Base-by-base conservation (phyloP, 2,113 vertebrate species). In the Pycnonotus jocosus region DNA sequence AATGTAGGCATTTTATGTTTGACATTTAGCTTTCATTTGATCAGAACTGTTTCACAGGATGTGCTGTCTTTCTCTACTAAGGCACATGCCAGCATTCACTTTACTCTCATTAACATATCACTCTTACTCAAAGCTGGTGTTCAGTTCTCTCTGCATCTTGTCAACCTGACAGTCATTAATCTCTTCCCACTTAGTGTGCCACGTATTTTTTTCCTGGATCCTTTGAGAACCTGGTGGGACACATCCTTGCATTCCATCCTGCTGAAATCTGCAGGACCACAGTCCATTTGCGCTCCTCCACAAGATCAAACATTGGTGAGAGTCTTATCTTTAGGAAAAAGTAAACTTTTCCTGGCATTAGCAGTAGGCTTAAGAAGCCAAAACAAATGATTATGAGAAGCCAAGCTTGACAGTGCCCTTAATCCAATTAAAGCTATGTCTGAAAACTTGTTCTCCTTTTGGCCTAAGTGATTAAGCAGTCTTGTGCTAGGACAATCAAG, bases 371-470 rank as follows among this genome's bases (percentile, higher is more conserved):
- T 78, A 68, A 27, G 68, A 91, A 88, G 69, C 79, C 40, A 62
- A 81, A 14, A n/a, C 7, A 53, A 53, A 45, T 2, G 23, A 27
- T 71, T 92, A 56, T 37, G n/a, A 56, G 60, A 92, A 69, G n/a
- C 22, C 51, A 83, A 64, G 35, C 19, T 56, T 83, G 74, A 54
- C 62, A 64, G 9, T 54, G 19, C 24, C 64, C 38, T 69, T 80
- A 87, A 76, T 82, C 66, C 58, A 80, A 70, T 83, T 94, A 65
- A 82, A 85, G 11, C 21, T 66, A 3, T 50, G 18, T 56, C 42
- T 86, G 56, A 94, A 77, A 86, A 62, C 24, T 40, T 45, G 45
- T 92, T 80, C 38, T 78, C 56, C 16, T 74, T 88, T 92, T 88
- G 64, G 30, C 44, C 44, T 60, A 30, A 66, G 42, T 66, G 40